A percentile compares a stretch with the other conserved stretches of the same genome.
These are phyloP conservation scores for Otolemur crassicaudatus DNA, from an alignment of 2,797 vertebrate genomes.

Conservation along the genomic window DNA sequence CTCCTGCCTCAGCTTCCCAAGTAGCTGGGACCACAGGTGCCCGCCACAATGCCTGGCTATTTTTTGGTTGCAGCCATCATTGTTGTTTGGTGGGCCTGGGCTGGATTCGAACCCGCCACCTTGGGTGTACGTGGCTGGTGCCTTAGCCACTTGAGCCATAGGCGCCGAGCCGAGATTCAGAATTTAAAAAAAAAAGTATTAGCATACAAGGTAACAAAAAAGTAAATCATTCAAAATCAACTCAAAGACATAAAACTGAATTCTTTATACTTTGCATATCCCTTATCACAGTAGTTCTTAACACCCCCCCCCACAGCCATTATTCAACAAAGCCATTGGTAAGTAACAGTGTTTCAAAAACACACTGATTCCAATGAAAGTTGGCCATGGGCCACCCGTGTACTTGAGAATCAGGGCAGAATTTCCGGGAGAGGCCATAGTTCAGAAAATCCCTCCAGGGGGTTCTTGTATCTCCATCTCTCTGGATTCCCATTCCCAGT, in stretches of 20 bases:
- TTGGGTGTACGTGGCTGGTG: no score
- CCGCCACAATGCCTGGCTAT: no score
- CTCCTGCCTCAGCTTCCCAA: no score
- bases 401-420: neutral
- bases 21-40: no score
- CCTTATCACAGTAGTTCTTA: neutral
- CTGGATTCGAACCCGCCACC: no score
- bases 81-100: no score
- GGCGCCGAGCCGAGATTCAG: no score
- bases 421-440: neutral
- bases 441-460: neutral
- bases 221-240: neutral
- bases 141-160: no score
- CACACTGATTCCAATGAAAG: accelerated
- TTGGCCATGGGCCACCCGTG: neutral
- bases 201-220: neutral
- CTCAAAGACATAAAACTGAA: neutral
- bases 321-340: neutral
- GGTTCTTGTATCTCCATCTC: neutral
- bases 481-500: neutral
- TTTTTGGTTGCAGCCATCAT: no score
- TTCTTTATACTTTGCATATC: neutral
- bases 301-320: accelerated
- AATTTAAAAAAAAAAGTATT: neutral
- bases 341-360: neutral